Evolutionary conservation across 2,888 invertebrate species (phyloP), one percentile per base, ranked within the genome.

Genomic region (Nebria salina): DNA sequence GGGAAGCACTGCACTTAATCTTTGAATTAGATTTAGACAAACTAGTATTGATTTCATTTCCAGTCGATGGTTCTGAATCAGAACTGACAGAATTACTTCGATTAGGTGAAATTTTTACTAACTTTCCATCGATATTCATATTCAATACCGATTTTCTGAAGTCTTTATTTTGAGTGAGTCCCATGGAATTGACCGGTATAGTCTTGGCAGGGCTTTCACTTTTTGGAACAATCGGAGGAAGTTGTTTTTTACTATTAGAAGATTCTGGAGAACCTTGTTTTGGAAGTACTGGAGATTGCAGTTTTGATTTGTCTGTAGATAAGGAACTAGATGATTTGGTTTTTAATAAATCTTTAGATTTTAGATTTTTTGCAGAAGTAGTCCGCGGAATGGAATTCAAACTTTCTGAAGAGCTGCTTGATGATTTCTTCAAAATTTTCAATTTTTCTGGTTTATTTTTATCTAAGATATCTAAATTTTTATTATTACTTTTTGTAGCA

Each of bases 91-190:
- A 91, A 74, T 88, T 86, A 83, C 90, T 91, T 72, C 90, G 85
- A 81, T 87, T 87, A 8, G 90, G 85, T n/a, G 89, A 79, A 88
- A 88, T 79, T 87, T 86, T 88, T 75, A 86, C 86, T 13, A 83
- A 79, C 83, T 86, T 87, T 25, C 86, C 87, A 43, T 89, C 89
- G 3, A 90, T 89, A 72, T 90, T 91, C 89, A 94, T 93, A 87
- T 95, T 95, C 13, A 95, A 87, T 0, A 93, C 92, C 0, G 94
- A 95, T 87, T 95, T 95, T 64, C 95, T 90, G 84, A 94, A 94
- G 86, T 94, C 94, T 88, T 95, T 94, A 87, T 94, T 94, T 26
- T 92, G 90, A 84, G 89, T 89, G 83, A 88, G 89, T 65, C 86
- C 84, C 81, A 87, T 86, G 85, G 87, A 86, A 79, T 91, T 91